A percentile compares a stretch with the other conserved stretches of the same genome.
phyloP scores from a whole-genome alignment of 2,797 vertebrate genomes.

The Margarornis squamiger region DNA sequence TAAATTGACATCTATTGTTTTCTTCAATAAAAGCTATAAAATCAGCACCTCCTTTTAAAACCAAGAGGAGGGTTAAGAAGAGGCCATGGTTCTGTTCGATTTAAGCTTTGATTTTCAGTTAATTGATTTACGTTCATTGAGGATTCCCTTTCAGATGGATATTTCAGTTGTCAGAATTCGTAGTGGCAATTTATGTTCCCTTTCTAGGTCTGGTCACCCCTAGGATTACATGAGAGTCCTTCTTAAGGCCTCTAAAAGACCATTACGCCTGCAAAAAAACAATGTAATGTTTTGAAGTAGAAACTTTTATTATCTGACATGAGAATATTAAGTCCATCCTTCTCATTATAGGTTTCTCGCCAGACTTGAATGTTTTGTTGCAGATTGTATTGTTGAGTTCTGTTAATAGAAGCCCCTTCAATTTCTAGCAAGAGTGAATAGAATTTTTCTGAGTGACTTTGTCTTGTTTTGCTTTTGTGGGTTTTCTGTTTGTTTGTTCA shows the following conservation, averaged over 20 bases:
- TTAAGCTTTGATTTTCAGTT: neutral
- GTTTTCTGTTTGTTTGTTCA: neutral
- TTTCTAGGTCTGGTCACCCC: neutral
- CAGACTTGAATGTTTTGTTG: neutral
- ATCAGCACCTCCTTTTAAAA: neutral
- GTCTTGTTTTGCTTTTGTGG: neutral
- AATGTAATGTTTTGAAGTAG: neutral
- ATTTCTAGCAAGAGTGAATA: neutral
- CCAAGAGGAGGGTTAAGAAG: neutral
- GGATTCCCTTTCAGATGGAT: neutral
- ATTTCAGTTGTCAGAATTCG: neutral
- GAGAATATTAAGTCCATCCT: neutral
- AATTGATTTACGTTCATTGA: neutral
- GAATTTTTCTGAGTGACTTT: neutral
- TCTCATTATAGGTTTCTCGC: neutral
- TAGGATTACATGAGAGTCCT: neutral
- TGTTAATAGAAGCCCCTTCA: neutral
- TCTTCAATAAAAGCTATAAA: neutral
- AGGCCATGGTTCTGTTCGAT: neutral
- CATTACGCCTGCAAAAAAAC: neutral
- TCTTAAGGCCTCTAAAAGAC: neutral
- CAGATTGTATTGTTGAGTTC: neutral
- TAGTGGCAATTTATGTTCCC: neutral
- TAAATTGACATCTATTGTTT: neutral
- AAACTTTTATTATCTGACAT: neutral